phyloP scores from a whole-genome alignment of 2,888 invertebrate species.

The Netelia fuscicornis region DNA sequence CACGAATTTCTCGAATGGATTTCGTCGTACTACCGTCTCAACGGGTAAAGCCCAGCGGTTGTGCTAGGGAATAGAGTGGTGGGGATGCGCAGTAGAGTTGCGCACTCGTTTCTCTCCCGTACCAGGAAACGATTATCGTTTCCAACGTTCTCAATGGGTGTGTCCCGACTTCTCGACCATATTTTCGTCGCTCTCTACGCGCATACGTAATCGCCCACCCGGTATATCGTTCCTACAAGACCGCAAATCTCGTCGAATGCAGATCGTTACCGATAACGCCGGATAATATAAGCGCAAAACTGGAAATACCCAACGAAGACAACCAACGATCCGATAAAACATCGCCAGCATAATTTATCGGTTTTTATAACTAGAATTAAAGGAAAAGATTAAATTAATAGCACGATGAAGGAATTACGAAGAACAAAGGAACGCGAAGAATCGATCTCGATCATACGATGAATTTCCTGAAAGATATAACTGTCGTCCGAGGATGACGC shows the following conservation, averaged over 20 bases:
- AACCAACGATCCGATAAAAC: background rate
- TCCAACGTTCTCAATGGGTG: constrained; percentile 41
- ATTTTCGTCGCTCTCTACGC: background rate
- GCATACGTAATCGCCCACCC: constrained; percentile 1
- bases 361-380: background rate
- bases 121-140: constrained; percentile 56
- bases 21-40: constrained; percentile 10
- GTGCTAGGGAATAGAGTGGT: background rate
- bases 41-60: background rate
- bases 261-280: background rate
- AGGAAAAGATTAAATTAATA: background rate
- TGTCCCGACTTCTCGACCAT: constrained; percentile 32
- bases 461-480: background rate
- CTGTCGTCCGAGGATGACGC: constrained; percentile 29
- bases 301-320: background rate
- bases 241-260: constrained; percentile 16
- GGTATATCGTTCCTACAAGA: constrained; percentile 7
- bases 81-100: too few species aligned
- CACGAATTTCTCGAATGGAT: constrained; percentile 38
- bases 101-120: constrained; percentile 42
- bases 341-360: background rate
- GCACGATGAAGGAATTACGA: background rate
- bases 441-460: background rate
- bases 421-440: background rate
- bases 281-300: background rate